Base-by-base conservation (phyloP, 2,797 vertebrate genomes). In the Neoniphon sammara region DNA sequence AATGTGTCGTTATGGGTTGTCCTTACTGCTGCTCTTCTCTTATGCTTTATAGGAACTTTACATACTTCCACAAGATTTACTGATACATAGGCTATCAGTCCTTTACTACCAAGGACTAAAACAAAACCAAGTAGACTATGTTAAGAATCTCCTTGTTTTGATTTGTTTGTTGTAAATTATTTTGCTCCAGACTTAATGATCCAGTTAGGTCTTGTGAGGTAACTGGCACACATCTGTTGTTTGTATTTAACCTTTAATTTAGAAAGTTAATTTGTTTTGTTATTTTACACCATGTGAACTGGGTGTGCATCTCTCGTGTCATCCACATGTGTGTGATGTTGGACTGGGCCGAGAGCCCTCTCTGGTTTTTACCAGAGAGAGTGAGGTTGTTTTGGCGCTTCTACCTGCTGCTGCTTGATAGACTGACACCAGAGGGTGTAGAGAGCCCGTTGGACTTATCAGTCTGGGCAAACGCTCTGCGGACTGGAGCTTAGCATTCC, bases 161-260 rank as follows among this genome's bases (percentile, higher is more conserved):
- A 92, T 90, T 89, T 81, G 78, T 89, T 88, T 86, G 85, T 92
- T 96, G 93, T 96, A 96, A 94, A 91, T 95, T 94, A 73, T 88
- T 91, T 94, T 85, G 66, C 85, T 83, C 70, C 85, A 71, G 86
- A 83, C 71, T 85, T 90, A 61, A 88, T 78, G 58, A 70, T 73
- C 54, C 72, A 70, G 5, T 83, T 84, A 8, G 81, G 85, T 92
- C 87, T 85, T 63, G 62, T 85, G 83, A 85, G 83, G 75, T 75
- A 88, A 77, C 85, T 88, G 85, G 75, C 89, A 88, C 83, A 90
- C 82, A 42, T 64, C 66, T 78, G 75, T 88, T 92, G 89, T 93
- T 81, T 88, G 84, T 92, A 87, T 93, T 92, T 88, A 82, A 94
- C 90, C 59, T 94, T 90, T 86, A 18, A 94, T 92, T 93, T 94